Percentiles rank a stretch among this genome's conserved stretches.
Conservation (phyloP, 1,140 invertebrate genomes). For the Archegozetes longisetosus region DNA sequence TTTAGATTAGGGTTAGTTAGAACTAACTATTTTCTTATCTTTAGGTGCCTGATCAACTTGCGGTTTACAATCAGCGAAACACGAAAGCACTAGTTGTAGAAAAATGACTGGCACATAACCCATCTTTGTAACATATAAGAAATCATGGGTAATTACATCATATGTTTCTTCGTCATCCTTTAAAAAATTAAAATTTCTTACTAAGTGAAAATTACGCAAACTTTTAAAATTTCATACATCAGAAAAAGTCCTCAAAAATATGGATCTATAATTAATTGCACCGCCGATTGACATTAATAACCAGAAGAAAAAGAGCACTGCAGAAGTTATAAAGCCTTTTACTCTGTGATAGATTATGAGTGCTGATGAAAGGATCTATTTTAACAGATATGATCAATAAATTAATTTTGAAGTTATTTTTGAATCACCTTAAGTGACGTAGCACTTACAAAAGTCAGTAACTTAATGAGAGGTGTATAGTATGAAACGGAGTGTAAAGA, state of each 20-base stretch:
- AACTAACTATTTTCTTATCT: not conserved
- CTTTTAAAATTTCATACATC: not conserved
- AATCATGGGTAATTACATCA: not conserved
- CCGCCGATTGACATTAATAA: constrained; percentile 45
- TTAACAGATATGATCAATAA: too few species aligned
- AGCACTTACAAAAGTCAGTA: too few species aligned
- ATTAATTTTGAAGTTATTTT: too few species aligned
- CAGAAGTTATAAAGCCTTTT: constrained; percentile 63
- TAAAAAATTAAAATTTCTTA: too few species aligned
- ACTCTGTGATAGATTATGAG: too few species aligned
- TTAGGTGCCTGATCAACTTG: not conserved
- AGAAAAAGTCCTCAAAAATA: not conserved
- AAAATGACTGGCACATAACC: constrained; percentile 52
- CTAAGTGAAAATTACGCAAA: too few species aligned
- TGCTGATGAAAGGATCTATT: too few species aligned
- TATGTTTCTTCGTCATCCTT: not conserved
- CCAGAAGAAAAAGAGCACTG: constrained; percentile 75
- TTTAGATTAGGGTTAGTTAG: not conserved
- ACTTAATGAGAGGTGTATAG: too few species aligned
- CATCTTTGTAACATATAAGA: not conserved
- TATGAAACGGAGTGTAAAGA: too few species aligned
- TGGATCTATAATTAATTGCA: not conserved
- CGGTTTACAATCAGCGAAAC: constrained; percentile 45
- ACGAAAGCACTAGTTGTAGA: constrained; percentile 58
- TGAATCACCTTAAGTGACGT: too few species aligned